Evolutionary conservation across 2,888 invertebrate genomes (phyloP).

Genomic region (Rhodophaea formosa): DNA sequence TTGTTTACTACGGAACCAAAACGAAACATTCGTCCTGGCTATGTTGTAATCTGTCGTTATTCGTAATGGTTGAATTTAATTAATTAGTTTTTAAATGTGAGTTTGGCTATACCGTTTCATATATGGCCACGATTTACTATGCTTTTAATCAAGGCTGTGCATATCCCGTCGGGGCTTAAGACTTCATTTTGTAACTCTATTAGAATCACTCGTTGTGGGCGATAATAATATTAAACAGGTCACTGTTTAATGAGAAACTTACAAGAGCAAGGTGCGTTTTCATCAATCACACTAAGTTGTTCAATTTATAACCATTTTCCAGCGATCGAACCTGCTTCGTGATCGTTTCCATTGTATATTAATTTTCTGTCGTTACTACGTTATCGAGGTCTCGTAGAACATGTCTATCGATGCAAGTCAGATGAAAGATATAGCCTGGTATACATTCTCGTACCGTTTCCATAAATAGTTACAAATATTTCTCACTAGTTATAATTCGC

Average conservation of each 20-base stretch:
- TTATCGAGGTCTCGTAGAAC: neutral
- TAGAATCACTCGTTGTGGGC: neutral
- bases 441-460: neutral
- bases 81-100: no score
- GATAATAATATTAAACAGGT: neutral
- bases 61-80: no score
- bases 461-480: no score
- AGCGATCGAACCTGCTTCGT: neutral
- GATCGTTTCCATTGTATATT: slow-evolving; percentile 9
- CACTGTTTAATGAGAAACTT: neutral
- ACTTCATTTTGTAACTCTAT: neutral
- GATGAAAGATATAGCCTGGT: neutral
- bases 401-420: neutral
- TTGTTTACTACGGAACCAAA: no score
- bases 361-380: slow-evolving; percentile 4
- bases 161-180: no score
- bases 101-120: no score
- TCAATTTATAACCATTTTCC: slow-evolving; percentile 10
- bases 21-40: no score
- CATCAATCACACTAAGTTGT: neutral
- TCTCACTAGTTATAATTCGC: no score
- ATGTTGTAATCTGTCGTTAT: no score
- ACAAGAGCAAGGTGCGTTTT: neutral
- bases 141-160: no score
- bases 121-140: no score